phyloP scores from a whole-genome alignment of 2,888 invertebrate genomes.

The Leptarthrus brevirostris region DNA sequence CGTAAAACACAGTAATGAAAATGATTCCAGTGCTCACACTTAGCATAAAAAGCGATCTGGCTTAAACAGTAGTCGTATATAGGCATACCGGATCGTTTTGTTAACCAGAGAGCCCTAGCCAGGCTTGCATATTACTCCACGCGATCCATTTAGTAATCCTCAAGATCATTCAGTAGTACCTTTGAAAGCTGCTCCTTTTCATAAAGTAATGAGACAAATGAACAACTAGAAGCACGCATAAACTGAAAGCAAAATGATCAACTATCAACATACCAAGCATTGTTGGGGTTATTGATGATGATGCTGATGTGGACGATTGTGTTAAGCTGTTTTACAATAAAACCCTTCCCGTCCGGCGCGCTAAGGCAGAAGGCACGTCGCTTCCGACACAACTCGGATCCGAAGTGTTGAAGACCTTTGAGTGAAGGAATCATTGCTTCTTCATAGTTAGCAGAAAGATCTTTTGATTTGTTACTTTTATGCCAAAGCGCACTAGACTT shows the following conservation, averaged over 20 bases:
- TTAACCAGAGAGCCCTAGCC: neutral
- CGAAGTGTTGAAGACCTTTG: constrained; percentile 37
- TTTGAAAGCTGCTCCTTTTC: neutral
- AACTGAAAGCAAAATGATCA: constrained; percentile 39
- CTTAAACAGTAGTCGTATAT: neutral
- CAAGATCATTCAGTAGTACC: neutral
- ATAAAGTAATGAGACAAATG: constrained; percentile 33
- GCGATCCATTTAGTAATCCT: neutral
- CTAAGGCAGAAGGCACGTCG: neutral
- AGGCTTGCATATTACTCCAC: neutral
- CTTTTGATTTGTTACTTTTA: constrained; percentile 37
- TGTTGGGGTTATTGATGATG: constrained; percentile 42
- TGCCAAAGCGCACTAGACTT: neutral
- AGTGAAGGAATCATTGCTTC: constrained; percentile 21
- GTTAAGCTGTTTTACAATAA: constrained; percentile 37
- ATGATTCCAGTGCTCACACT: neutral
- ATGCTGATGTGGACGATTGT: constrained; percentile 31
- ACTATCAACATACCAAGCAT: constrained; percentile 45
- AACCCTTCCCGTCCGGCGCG: neutral
- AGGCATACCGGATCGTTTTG: neutral
- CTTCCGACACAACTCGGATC: constrained; percentile 10
- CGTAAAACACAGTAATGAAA: too few relatives aligned
- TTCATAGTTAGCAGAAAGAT: constrained; percentile 39
- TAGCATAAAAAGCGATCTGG: constrained; percentile 9
- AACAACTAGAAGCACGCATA: constrained; percentile 30